phyloP scores from a whole-genome alignment of 1,140 invertebrate species.

The Brachionus plicatilis region DNA sequence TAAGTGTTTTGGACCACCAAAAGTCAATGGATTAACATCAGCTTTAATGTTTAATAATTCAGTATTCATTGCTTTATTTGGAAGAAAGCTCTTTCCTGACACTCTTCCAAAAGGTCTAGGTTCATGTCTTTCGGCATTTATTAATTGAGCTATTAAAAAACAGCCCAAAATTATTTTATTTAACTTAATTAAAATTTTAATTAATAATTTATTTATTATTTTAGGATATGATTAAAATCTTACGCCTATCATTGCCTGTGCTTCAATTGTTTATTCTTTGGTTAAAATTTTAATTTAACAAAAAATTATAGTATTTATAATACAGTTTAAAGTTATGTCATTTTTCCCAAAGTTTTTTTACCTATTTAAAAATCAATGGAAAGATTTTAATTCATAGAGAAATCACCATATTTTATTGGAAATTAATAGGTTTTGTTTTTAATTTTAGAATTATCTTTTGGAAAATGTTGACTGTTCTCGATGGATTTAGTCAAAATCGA shows the following conservation, averaged over 20 bases:
- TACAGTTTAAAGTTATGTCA: not conserved
- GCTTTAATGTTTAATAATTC: not conserved
- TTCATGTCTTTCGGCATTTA: not conserved
- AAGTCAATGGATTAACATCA: not conserved
- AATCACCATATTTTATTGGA: not conserved
- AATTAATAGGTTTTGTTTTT: not conserved
- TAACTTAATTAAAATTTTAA: not conserved
- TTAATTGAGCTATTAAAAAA: conserved; percentile 1
- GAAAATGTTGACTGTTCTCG: not conserved
- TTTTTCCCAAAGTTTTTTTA: not conserved
- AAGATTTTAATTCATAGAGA: not conserved
- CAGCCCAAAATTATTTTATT: not conserved
- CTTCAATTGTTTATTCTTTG: not conserved
- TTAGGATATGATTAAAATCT: not conserved
- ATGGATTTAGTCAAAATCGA: not conserved
- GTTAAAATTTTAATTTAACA: not conserved
- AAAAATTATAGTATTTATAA: not conserved
- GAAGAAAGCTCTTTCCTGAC: conserved; percentile 12
- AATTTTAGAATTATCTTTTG: not conserved
- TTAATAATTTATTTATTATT: not conserved
- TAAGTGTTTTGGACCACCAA: not conserved
- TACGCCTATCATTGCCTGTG: not conserved
- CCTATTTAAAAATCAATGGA: not conserved
- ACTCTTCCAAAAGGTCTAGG: not conserved
- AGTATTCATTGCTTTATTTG: conserved; percentile 25